Evolutionary conservation across 2,113 vertebrate genomes (phyloP).

Genomic region (Daboia siamensis): DNA sequence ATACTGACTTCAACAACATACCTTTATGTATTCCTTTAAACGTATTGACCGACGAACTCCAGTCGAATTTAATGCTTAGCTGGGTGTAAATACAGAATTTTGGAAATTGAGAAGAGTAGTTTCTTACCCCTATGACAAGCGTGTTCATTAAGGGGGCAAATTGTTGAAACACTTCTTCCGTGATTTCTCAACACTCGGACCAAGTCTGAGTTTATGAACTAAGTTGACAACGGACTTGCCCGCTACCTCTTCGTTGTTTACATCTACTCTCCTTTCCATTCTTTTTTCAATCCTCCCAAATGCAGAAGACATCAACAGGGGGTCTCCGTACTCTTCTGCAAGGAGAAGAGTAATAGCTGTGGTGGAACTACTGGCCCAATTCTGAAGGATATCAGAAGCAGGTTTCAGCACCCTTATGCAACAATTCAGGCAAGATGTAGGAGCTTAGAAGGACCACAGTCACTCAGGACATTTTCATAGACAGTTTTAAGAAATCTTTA

Average conservation of each 20-base stretch:
- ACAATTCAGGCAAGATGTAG: not conserved
- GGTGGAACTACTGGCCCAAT: too few species aligned
- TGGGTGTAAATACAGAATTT: not conserved
- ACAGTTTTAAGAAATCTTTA: not conserved
- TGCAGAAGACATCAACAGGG: too few species aligned
- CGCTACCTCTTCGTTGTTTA: too few species aligned
- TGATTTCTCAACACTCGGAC: too few species aligned
- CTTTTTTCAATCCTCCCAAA: too few species aligned
- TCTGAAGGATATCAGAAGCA: too few species aligned
- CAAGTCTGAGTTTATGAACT: too few species aligned
- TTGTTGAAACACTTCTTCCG: too few species aligned
- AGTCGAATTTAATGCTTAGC: not conserved
- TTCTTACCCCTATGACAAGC: not conserved
- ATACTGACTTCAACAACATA: not conserved
- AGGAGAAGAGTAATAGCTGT: too few species aligned
- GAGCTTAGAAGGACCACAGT: not conserved
- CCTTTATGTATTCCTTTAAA: not conserved
- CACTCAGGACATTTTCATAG: not conserved
- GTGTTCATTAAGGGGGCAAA: not conserved
- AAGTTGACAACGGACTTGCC: too few species aligned
- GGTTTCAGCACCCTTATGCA: not conserved
- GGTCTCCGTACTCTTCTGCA: too few species aligned
- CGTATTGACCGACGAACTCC: not conserved
- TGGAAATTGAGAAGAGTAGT: not conserved
- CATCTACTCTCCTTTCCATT: too few species aligned